Conservation (phyloP, 2,113 vertebrate species). For the Trematomus loennbergii region DNA sequence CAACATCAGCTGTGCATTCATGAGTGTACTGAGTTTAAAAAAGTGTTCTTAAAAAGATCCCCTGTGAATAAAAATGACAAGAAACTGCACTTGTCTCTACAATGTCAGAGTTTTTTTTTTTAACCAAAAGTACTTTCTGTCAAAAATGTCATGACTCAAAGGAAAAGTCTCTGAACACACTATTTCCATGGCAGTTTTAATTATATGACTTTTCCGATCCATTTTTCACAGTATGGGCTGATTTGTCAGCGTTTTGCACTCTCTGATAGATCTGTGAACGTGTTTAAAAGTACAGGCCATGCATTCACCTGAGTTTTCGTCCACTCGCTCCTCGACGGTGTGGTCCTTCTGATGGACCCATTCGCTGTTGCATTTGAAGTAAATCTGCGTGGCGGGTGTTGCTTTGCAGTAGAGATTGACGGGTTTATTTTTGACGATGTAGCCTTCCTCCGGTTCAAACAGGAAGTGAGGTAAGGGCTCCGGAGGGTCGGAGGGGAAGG, state of each 20-base stretch:
- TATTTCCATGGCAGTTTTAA: not conserved
- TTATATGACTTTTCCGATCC: not conserved
- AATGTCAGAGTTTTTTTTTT: too few relatives aligned
- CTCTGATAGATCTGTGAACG: not conserved
- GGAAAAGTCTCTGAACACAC: not conserved
- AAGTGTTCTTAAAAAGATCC: not conserved
- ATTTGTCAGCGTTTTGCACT: not conserved
- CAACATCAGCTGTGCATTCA: not conserved
- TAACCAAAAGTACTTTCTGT: not conserved
- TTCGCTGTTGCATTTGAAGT: conserved; percentile 98
- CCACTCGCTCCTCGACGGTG: conserved; percentile 92
- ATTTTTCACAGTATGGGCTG: not conserved
- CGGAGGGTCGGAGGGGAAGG: conserved; percentile 95
- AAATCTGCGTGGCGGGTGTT: conserved; percentile 96
- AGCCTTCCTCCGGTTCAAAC: conserved; percentile 94
- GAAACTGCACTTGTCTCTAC: not conserved
- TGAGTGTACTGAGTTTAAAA: not conserved
- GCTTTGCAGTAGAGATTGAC: conserved; percentile 97
- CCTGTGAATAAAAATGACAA: not conserved
- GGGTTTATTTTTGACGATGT: conserved; percentile 96
- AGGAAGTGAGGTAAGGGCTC: conserved; percentile 96
- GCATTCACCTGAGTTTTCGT: conserved; percentile 93
- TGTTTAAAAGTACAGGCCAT: not conserved
- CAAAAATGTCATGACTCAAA: not conserved
- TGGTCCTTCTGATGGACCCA: conserved; percentile 99